Evolutionary conservation across 2,888 invertebrate species (phyloP), one percentile per base, ranked within the genome.

Genomic region (Tenthredo livida): DNA sequence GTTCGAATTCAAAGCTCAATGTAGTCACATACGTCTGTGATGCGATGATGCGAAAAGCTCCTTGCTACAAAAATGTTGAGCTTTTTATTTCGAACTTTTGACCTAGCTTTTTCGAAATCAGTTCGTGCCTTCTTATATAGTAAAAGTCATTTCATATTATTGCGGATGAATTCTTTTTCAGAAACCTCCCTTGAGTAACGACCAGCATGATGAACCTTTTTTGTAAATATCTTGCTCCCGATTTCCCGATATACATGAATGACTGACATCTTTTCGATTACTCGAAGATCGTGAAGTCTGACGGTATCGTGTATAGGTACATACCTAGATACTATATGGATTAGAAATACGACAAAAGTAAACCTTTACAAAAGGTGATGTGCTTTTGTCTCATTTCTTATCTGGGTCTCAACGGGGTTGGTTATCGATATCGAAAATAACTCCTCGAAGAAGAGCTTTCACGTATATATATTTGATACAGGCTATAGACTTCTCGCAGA

Each of bases 261-360:
- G 21, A 21, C 65, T 25, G 65, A 65, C 65, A 12, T 65, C 65
- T 65, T 65, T 65, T 10, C 65, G 67, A 67, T 67, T 29, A 67
- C 67, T 67, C 33, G 17, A 17, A 17, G 67, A 25, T 61, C 25
- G 25, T 61, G 25, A 10, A 12, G 21, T 25, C 61, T 25, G 4
- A 61, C 25, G 61, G 54, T 4, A 61, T 10, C 4, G 2, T 25
- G n/a, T n/a, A n/a, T n/a, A n/a, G n/a, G n/a, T n/a, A 0, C 2
- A 37, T 7, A 37, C 0, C 7, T 7, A 37, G 37, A 61, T 25
- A 12, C 15, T 12, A 47, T 47, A 61, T 61, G 61, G 25, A 61
- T 61, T 10, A 61, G 25, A 61, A 61, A 61, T 61, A 21, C 10
- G 10, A 61, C 61, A 61, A 61, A 61, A 61, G 61, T 25, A 21